Evolutionary conservation across 2,797 vertebrate genomes (phyloP).

Genomic region (Neopelma chrysocephalum): DNA sequence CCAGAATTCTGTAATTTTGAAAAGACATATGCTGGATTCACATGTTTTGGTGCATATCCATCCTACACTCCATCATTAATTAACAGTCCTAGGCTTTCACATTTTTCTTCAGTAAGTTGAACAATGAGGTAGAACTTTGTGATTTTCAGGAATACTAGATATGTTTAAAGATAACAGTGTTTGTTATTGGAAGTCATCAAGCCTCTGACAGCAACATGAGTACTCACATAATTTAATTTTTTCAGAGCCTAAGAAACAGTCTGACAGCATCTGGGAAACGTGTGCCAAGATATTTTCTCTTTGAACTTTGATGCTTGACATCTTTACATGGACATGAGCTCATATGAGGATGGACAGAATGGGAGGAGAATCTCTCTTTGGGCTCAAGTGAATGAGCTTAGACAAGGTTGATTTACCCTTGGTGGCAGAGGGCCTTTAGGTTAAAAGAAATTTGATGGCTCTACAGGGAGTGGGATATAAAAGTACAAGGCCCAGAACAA

Average conservation of each 20-base stretch:
- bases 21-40: not conserved
- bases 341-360: slow-evolving; percentile 44
- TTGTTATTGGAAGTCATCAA: slow-evolving; percentile 2
- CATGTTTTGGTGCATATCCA: not conserved
- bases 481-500: slow-evolving; percentile 27
- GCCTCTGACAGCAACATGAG: slow-evolving; percentile 6
- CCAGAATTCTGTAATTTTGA: not conserved
- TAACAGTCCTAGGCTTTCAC: not conserved
- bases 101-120: not conserved
- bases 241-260: slow-evolving; percentile 38
- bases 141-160: not conserved
- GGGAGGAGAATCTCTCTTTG: slow-evolving; percentile 28
- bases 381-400: slow-evolving; percentile 41
- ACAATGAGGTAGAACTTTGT: not conserved
- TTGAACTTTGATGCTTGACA: slow-evolving; percentile 56
- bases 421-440: slow-evolving; percentile 25
- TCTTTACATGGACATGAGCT: slow-evolving; percentile 52
- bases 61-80: not conserved
- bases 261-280: slow-evolving; percentile 47
- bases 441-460: slow-evolving; percentile 62
- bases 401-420: slow-evolving; percentile 57
- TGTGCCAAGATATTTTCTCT: slow-evolving; percentile 49
- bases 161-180: not conserved
- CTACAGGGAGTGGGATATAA: not conserved
- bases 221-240: slow-evolving; percentile 51